Evolutionary conservation across 2,797 vertebrate genomes (phyloP).

Genomic region (Coreius guichenoti): DNA sequence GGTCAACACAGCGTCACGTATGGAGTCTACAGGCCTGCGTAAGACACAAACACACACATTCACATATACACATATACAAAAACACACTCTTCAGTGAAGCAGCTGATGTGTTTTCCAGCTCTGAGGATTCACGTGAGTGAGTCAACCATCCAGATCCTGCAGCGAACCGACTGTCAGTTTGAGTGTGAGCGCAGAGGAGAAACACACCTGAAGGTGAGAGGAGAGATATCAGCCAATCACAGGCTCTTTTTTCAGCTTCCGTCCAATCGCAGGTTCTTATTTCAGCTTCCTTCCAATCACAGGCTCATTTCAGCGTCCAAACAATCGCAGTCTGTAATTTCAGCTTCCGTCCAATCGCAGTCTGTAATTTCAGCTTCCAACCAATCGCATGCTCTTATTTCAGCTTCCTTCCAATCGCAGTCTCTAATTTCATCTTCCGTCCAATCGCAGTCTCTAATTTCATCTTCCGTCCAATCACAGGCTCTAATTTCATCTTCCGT

Average conservation of each 20-base stretch:
- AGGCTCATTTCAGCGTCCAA: not conserved
- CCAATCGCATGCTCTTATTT: not conserved
- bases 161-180: slow-evolving; percentile 90
- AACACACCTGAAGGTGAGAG: slow-evolving; percentile 90
- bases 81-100: not conserved
- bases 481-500: not conserved
- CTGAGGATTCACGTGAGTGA: slow-evolving; percentile 91
- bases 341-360: not conserved
- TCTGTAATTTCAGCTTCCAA: too few relatives aligned
- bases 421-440: not conserved
- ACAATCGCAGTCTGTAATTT: not conserved
- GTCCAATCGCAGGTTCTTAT: not conserved
- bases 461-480: too few relatives aligned
- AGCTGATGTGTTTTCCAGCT: slow-evolving; percentile 74
- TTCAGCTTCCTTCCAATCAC: not conserved
- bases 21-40: slow-evolving; percentile 97
- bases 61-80: not conserved
- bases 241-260: not conserved
- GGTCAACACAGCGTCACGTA: slow-evolving; percentile 92
- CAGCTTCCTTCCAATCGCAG: not conserved
- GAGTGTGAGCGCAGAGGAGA: slow-evolving; percentile 90
- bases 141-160: slow-evolving; percentile 90
- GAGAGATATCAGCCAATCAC: slow-evolving; percentile 36
- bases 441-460: not conserved
- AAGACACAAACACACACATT: slow-evolving; percentile 69